Evolutionary conservation across 2,888 invertebrate genomes (phyloP).

Genomic region (Ectobius pallidus): DNA sequence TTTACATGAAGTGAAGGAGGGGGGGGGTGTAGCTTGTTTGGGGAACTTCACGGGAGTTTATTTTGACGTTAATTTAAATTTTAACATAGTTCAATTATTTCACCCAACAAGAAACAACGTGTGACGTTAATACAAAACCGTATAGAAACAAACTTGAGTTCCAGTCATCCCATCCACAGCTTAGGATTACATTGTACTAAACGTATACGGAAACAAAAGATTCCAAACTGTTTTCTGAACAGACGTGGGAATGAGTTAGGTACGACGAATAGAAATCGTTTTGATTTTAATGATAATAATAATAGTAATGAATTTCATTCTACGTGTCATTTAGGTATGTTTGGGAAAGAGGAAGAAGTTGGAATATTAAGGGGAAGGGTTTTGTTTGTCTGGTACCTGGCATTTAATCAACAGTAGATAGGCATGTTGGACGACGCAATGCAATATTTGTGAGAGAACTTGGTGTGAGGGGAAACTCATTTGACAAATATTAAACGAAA

Average conservation of each 20-base stretch:
- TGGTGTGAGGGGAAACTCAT: constrained; percentile 25
- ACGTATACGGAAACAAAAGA: constrained; percentile 11
- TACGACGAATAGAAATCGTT: constrained; percentile 19
- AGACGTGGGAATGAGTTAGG: background rate
- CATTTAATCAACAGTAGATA: constrained; percentile 29
- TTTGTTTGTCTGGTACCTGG: constrained; percentile 11
- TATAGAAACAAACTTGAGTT: no score
- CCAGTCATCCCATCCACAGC: no score
- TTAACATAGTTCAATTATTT: constrained; percentile 24
- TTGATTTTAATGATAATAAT: constrained; percentile 33
- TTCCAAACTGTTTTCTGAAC: constrained; percentile 10
- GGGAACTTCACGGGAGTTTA: constrained; percentile 8
- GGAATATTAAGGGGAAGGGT: background rate
- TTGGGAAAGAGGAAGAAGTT: background rate
- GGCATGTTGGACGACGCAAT: constrained; percentile 8
- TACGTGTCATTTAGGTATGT: background rate
- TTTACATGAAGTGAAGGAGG: background rate
- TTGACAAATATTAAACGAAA: constrained; percentile 31
- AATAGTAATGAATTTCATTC: constrained; percentile 28
- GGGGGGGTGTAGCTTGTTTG: constrained; percentile 2
- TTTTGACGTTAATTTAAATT: constrained; percentile 31
- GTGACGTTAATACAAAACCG: background rate
- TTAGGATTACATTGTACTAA: constrained; percentile 4
- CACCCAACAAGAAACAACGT: constrained; percentile 7
- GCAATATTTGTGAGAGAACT: constrained; percentile 28